Conservation (phyloP, 2,797 vertebrate genomes). For the Bothrops alternatus region DNA sequence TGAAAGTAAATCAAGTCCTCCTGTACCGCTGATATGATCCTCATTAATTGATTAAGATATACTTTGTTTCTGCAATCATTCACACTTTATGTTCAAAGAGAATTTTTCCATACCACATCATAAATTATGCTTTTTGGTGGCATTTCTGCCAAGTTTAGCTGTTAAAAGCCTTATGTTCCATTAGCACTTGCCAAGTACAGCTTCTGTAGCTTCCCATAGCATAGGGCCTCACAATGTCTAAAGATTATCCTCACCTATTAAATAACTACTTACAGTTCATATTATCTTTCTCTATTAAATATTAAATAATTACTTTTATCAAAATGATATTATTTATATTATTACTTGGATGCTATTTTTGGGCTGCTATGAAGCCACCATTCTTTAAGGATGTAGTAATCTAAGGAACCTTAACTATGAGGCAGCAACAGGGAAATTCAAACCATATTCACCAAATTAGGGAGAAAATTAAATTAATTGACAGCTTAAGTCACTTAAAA, state of each 20-base stretch:
- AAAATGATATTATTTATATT: conserved; percentile 32
- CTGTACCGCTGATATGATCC: background rate
- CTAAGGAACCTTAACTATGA: background rate
- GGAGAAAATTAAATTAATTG: background rate
- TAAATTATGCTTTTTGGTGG: background rate
- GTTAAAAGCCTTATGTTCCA: background rate
- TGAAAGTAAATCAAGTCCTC: background rate
- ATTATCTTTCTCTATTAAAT: background rate
- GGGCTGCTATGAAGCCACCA: background rate
- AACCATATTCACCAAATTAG: background rate
- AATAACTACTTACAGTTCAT: background rate
- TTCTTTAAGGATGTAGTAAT: background rate
- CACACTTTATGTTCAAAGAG: background rate
- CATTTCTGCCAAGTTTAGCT: background rate
- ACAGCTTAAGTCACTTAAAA: background rate
- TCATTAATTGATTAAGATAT: background rate
- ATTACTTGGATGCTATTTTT: conserved; percentile 29
- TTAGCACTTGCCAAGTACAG: background rate
- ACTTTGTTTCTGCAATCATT: background rate
- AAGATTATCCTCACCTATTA: background rate
- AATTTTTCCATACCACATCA: background rate
- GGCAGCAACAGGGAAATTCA: background rate
- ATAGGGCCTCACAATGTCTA: background rate
- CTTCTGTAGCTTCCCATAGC: background rate
- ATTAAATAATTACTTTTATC: conserved; percentile 49